Evolutionary conservation across 2,797 vertebrate species (phyloP).

Genomic region (Pseudochirops cupreus): DNA sequence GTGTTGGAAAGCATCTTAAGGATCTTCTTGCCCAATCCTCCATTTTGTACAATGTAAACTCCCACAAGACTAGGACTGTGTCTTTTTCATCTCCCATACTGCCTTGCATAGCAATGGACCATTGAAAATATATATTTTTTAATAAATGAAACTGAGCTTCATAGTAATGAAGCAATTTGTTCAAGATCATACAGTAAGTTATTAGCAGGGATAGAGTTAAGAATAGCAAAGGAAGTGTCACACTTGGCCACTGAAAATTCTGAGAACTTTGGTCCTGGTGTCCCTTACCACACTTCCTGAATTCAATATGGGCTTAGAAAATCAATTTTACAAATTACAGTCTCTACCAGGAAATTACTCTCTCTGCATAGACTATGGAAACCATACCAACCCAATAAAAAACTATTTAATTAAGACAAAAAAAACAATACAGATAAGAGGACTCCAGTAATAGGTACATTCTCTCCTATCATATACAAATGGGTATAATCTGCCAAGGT

Average conservation of each 20-base stretch:
- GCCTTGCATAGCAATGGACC: not conserved
- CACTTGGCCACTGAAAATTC: not conserved
- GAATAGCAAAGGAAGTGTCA: not conserved
- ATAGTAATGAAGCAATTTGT: not conserved
- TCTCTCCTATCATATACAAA: not conserved
- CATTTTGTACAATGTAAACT: not conserved
- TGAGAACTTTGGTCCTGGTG: not conserved
- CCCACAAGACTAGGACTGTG: not conserved
- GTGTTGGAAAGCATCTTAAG: not conserved
- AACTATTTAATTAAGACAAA: not conserved
- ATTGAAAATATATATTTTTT: not conserved
- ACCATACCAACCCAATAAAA: not conserved
- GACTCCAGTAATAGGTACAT: not conserved
- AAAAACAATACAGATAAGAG: not conserved
- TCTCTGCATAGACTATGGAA: not conserved
- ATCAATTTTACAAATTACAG: not conserved
- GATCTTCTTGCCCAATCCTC: not conserved
- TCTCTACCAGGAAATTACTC: not conserved
- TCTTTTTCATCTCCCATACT: not conserved
- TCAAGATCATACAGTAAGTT: not conserved
- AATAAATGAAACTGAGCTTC: not conserved
- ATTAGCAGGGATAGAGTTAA: not conserved
- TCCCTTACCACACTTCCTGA: not conserved
- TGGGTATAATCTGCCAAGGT: not conserved
- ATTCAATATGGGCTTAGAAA: not conserved